Evolutionary conservation across 2,888 invertebrate species (phyloP), one percentile per base, ranked within the genome.

Genomic region (Panzeria rudis): DNA sequence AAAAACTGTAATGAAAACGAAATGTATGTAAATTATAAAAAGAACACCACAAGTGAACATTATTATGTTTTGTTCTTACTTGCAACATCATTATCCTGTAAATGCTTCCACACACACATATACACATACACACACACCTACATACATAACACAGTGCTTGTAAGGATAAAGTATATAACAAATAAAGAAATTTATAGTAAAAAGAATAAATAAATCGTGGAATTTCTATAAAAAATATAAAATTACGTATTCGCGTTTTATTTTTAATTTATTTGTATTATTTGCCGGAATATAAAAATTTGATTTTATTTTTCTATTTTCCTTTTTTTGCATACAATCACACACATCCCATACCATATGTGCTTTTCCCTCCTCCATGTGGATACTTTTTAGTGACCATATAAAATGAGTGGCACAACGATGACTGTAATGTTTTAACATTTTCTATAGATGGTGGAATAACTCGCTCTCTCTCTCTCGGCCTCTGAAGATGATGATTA

Each of bases 141-240:
- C 64, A 41, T 13, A 23, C 25, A 71, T 68, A 61, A n/a, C 32
- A 38, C 35, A 17, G 38, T 61, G 25, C 47, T 84, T 62, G 52
- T 41, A 62, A 80, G 73, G 20, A 80, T 68, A 3, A 66, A 80
- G 29, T 79, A 32, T 41, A 41, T 41, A 50, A 59, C 77, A 66
- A 25, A 44, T 35, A 59, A 89, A 44, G 11, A 77, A 80, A 72
- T 79, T 71, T 56, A 64, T 79, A 47, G 72, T 35, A 89, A 89
- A 89, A 89, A 88, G 3, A 38, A 89, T 4, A 89, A 88, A 88
- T 88, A 64, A 73, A 73, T 66, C 90, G 89, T 87, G 88, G 88
- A 89, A 89, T 91, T 90, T 90, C 88, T 90, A 90, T 89, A 90
- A 90, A 90, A 90, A 90, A 90, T 87, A 87, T 87, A 87, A 90